Evolutionary conservation across 2,113 vertebrate genomes (phyloP), one percentile per base, ranked within the genome.

Genomic region (Paramisgurnus dabryanus): DNA sequence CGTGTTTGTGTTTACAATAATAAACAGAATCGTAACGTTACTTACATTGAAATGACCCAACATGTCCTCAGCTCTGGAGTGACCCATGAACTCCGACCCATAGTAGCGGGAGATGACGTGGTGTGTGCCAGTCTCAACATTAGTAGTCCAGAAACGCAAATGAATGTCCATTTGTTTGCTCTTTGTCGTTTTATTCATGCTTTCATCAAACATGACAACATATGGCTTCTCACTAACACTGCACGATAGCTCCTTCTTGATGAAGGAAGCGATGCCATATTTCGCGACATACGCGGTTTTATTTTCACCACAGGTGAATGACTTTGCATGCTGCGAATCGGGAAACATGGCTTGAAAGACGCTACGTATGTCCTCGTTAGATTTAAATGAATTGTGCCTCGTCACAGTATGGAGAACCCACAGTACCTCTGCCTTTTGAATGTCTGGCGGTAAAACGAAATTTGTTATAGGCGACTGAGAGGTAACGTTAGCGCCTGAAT

Each of bases 1-100:
- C 7, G 49, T 50, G 40, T 39, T 66, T 22, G 64, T 40, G 22
- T 13, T 66, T 66, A 39, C 5, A 7, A 76, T 64, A 64, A 64
- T 18, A 76, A 76, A 75, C 72, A 76, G n/a, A 76, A 60, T 75
- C 57, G n/a, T 75, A 76, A 47, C 55, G 17, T 80, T 72, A 61
- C 80, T 82, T 78, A 65, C 80, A 63, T 70, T 82, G 60, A 78
- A 82, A 78, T 71, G 58, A 57, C 47, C 74, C 57, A 82, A 41
- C 80, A 82, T 75, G 60, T 75, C 71, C 49, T 75, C 63, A 8
- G 79, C 79, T 75, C 58, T 72, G 58, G 78, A 80, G 79, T 81
- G 63, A 55, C 79, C 79, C 71, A 81, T 75, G 53, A 81, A 81
- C 49, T 75, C 45, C 11, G 63, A 81, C 10, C 79, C 79, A 67